Evolutionary conservation across 2,888 invertebrate genomes (phyloP).

Genomic region (Siphonodentalium dalli): DNA sequence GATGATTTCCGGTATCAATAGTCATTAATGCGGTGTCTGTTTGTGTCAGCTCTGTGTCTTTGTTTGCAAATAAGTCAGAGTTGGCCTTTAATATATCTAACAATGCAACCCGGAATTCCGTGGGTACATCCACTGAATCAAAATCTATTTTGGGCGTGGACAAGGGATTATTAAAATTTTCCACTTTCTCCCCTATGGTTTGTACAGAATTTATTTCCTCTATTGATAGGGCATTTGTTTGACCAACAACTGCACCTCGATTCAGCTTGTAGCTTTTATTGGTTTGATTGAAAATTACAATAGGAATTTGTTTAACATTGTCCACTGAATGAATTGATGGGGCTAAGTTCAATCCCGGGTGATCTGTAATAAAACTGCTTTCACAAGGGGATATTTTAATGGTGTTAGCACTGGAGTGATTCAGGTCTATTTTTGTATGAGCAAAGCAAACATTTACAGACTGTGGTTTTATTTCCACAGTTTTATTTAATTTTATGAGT

Average conservation of each 20-base stretch:
- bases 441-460: conserved; percentile 6
- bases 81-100: too few species aligned
- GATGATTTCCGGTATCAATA: conserved; percentile 22
- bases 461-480: conserved; percentile 13
- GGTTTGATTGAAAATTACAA: conserved; percentile 13
- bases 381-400: conserved; percentile 9
- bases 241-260: conserved; percentile 8
- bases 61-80: conserved; percentile 16
- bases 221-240: not conserved
- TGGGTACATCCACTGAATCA: too few species aligned
- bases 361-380: conserved; percentile 7
- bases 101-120: too few species aligned
- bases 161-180: too few species aligned
- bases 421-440: conserved; percentile 1
- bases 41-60: conserved; percentile 18
- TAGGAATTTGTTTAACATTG: conserved; percentile 3
- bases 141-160: too few species aligned
- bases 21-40: conserved; percentile 25
- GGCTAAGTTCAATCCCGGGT: conserved; percentile 10
- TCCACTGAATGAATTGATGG: not conserved
- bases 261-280: conserved; percentile 10
- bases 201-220: not conserved
- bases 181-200: too few species aligned
- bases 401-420: not conserved
- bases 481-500: conserved; percentile 1